Conservation (phyloP, 2,888 invertebrate genomes). For the Eubasilissa splendida region DNA sequence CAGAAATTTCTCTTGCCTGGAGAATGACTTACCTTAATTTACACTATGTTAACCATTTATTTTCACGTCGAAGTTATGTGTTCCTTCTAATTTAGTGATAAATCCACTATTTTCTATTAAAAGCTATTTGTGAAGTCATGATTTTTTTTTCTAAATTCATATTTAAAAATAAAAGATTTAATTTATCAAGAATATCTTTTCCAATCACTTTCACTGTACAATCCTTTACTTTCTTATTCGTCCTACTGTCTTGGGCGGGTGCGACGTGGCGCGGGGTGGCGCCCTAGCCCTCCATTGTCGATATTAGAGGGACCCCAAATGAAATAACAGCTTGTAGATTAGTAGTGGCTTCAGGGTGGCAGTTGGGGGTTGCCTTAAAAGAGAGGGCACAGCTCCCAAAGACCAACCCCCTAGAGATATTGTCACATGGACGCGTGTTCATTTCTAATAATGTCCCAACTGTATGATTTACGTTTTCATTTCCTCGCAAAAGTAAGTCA, state of each 20-base stretch:
- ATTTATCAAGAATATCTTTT: neutral
- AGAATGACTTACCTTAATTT: too few species aligned
- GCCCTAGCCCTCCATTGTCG: constrained; percentile 53
- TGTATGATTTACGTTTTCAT: constrained; percentile 52
- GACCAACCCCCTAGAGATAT: constrained; percentile 2
- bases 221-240: constrained; percentile 63
- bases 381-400: too few species aligned
- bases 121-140: too few species aligned
- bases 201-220: constrained; percentile 53
- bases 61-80: too few species aligned
- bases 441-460: constrained; percentile 46
- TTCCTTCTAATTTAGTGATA: too few species aligned
- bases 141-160: too few species aligned
- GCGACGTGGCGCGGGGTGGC: constrained; percentile 1
- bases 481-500: constrained; percentile 11
- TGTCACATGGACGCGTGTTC: constrained; percentile 34
- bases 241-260: neutral
- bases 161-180: too few species aligned
- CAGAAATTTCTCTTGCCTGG: too few species aligned
- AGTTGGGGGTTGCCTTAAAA: neutral
- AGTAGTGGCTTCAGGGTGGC: constrained; percentile 25
- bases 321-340: constrained; percentile 58
- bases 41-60: too few species aligned
- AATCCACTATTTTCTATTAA: too few species aligned
- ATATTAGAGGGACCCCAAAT: constrained; percentile 55